A percentile compares a stretch with the other conserved stretches of the same genome.
These are phyloP conservation scores for Caenorhabditis sp. DNA, from an alignment of 2,888 invertebrate species.

Conservation along the genomic window DNA sequence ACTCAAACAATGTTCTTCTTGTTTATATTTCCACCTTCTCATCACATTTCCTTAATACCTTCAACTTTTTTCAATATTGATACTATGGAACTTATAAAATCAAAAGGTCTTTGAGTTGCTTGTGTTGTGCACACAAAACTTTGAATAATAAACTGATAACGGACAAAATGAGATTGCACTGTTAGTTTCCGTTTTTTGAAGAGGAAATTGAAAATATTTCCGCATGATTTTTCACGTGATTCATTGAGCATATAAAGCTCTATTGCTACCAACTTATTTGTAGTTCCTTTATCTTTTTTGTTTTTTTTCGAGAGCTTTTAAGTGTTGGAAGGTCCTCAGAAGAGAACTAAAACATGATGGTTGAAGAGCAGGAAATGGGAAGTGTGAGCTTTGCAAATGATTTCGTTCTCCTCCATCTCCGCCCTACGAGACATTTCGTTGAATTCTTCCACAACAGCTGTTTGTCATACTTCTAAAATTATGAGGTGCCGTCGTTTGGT, in stretches of 20 bases:
- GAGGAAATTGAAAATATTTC: no score
- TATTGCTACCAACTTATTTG: background rate
- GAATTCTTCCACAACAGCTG: slow-evolving; percentile 36
- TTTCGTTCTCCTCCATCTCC: slow-evolving; percentile 1
- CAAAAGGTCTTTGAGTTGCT: background rate
- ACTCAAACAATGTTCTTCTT: slow-evolving; percentile 51
- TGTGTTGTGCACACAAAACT: slow-evolving; percentile 21
- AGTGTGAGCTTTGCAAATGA: slow-evolving; percentile 51
- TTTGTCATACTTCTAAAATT: slow-evolving; percentile 59
- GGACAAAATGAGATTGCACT: slow-evolving; percentile 21
- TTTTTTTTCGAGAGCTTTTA: slow-evolving; percentile 17
- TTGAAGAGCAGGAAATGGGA: slow-evolving; percentile 15
- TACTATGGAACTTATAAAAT: slow-evolving; percentile 6
- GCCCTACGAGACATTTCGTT: background rate
- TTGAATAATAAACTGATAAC: slow-evolving; percentile 26
- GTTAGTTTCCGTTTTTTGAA: background rate
- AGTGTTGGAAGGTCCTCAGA: slow-evolving; percentile 10
- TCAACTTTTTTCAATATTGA: no score
- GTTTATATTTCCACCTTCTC: slow-evolving; percentile 40
- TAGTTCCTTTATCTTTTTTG: background rate
- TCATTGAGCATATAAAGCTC: slow-evolving; percentile 1
- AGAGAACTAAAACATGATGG: slow-evolving; percentile 23
- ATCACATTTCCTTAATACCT: background rate
- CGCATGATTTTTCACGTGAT: slow-evolving; percentile 8
- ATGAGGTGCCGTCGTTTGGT: slow-evolving; percentile 50